A percentile compares a stretch with the other conserved stretches of the same genome.
Evolutionary conservation across 1,140 invertebrate species (phyloP).

Genomic region (Aphis craccivora): DNA sequence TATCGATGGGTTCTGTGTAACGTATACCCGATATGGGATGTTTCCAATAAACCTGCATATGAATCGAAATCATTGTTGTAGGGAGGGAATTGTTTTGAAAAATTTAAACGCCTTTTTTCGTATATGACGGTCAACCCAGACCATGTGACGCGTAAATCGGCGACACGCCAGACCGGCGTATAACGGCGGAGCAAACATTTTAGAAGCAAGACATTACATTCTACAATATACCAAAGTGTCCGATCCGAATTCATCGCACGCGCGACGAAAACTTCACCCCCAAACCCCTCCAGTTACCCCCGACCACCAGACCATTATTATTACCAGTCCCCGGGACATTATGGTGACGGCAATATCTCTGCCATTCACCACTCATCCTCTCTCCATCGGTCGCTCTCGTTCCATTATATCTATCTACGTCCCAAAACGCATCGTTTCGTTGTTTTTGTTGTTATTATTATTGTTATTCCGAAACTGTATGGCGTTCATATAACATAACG

Average conservation of each 20-base stretch:
- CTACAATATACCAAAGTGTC: not conserved
- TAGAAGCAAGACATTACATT: conserved; percentile 1
- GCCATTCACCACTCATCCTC: not conserved
- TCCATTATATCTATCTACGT: not conserved
- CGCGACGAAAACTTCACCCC: not conserved
- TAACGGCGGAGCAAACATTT: not conserved
- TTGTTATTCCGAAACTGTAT: conserved; percentile 7
- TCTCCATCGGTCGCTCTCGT: not conserved
- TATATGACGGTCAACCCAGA: not conserved
- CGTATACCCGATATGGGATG: not conserved
- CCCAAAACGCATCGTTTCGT: not conserved
- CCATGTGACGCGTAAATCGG: not conserved
- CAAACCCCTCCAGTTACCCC: not conserved
- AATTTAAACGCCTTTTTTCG: not conserved
- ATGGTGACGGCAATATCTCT: conserved; percentile 27
- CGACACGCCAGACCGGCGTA: not conserved
- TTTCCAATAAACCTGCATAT: not conserved
- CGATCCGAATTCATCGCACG: conserved; percentile 32
- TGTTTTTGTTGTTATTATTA: not conserved
- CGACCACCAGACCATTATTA: not conserved
- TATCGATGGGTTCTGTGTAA: not conserved
- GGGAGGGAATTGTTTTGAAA: not conserved
- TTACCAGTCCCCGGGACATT: conserved; percentile 13
- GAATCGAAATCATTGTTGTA: not conserved
- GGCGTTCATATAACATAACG: not conserved